Evolutionary conservation across 2,797 vertebrate genomes (phyloP).

Genomic region (Enteromius unitaeniatus): DNA sequence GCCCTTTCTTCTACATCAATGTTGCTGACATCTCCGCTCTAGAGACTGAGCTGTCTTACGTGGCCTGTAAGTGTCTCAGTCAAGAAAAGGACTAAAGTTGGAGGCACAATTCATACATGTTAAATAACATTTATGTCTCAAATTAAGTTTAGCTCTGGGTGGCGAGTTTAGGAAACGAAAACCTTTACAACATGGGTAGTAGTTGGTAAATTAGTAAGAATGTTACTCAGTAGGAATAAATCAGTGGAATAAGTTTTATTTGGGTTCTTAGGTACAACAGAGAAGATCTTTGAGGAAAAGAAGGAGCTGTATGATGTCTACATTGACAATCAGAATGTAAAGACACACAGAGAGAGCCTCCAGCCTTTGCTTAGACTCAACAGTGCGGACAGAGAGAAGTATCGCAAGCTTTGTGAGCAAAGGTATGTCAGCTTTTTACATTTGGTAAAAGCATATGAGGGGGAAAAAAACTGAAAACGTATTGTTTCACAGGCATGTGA

Average conservation of each 20-base stretch:
- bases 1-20: constrained; percentile 98
- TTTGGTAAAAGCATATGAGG: neutral
- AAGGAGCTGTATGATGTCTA: constrained; percentile 94
- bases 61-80: constrained; percentile 89
- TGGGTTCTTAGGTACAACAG: constrained; percentile 87
- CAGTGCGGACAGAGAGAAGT: constrained; percentile 92
- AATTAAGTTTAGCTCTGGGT: neutral
- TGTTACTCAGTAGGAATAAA: neutral
- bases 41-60: constrained; percentile 92
- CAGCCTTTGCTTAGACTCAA: constrained; percentile 92
- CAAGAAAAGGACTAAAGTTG: neutral
- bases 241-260: neutral
- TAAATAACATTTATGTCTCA: neutral
- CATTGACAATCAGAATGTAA: constrained; percentile 98
- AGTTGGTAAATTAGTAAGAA: neutral
- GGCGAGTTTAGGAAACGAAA: neutral
- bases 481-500: constrained; percentile 4
- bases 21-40: constrained; percentile 93
- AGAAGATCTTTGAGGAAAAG: constrained; percentile 99
- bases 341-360: constrained; percentile 88
- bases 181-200: neutral
- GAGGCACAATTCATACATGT: constrained; percentile 8
- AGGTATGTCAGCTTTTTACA: constrained; percentile 77
- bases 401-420: constrained; percentile 94
- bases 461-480: neutral